phyloP scores from a whole-genome alignment of 2,888 invertebrate species.

The Ophion ventricosus region DNA sequence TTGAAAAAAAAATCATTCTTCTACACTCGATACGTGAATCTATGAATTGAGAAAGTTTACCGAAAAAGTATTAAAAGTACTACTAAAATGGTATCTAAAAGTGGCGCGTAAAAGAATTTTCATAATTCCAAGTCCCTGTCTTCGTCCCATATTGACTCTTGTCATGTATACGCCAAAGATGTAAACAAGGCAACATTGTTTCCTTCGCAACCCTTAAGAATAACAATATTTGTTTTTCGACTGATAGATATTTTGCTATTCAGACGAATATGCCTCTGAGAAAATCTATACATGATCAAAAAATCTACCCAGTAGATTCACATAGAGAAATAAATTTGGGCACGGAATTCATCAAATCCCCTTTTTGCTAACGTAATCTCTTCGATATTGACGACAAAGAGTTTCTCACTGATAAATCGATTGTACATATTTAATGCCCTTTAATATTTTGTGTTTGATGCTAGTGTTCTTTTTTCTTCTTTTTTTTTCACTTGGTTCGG shows the following conservation, averaged over 20 bases:
- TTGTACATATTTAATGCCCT: conserved; percentile 14
- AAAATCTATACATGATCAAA: conserved; percentile 14
- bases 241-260: not conserved
- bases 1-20: too few relatives aligned
- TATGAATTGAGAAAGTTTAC: too few relatives aligned
- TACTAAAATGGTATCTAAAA: not conserved
- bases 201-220: not conserved
- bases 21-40: too few relatives aligned
- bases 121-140: not conserved
- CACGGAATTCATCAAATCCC: conserved; percentile 1
- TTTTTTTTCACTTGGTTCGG: not conserved
- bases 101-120: not conserved
- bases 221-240: not conserved
- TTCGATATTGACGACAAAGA: not conserved
- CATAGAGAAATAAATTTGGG: not conserved
- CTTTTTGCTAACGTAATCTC: not conserved
- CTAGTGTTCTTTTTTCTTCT: not conserved
- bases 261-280: conserved; percentile 11
- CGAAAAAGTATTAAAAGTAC: too few relatives aligned
- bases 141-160: conserved; percentile 1
- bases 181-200: not conserved
- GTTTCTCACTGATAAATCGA: not conserved
- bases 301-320: conserved; percentile 27
- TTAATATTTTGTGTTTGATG: not conserved
- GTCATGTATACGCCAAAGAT: conserved; percentile 1